These are phyloP conservation scores for Argyra leucocephala DNA, from an alignment of 2,888 invertebrate genomes.

Conservation along the genomic window DNA sequence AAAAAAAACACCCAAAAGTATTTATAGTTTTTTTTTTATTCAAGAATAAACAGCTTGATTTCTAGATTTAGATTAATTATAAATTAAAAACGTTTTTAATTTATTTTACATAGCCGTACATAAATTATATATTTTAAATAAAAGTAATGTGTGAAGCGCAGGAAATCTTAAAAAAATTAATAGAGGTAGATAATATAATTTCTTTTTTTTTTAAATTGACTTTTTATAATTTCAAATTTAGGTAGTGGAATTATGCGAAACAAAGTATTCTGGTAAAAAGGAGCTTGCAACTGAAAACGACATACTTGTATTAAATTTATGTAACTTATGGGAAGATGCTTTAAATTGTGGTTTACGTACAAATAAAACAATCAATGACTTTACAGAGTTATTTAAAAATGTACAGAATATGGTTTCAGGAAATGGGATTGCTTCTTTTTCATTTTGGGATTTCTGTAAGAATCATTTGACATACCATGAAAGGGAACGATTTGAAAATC, in stretches of 20 bases:
- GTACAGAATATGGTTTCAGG: conserved; percentile 61
- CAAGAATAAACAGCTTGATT: too few relatives aligned
- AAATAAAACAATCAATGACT: neutral
- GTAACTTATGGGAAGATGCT: conserved; percentile 65
- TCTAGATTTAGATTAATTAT: too few relatives aligned
- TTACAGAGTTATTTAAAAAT: conserved; percentile 48
- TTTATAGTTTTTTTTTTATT: too few relatives aligned
- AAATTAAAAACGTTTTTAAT: too few relatives aligned
- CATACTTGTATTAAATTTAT: conserved; percentile 47
- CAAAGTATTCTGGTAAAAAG: conserved; percentile 74
- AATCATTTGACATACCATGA: conserved; percentile 79
- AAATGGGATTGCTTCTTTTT: conserved; percentile 35
- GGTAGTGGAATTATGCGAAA: conserved; percentile 53
- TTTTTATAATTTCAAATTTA: conserved; percentile 12
- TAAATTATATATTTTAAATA: too few relatives aligned
- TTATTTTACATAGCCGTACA: too few relatives aligned
- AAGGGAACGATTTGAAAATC: conserved; percentile 68
- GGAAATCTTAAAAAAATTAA: too few relatives aligned
- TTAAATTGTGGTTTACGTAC: conserved; percentile 62
- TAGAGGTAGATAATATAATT: too few relatives aligned
- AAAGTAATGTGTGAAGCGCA: too few relatives aligned
- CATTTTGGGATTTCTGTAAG: conserved; percentile 71
- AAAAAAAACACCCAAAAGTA: too few relatives aligned
- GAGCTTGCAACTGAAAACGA: conserved; percentile 88
- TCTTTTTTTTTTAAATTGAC: too few relatives aligned